Base-by-base conservation (phyloP, 2,888 invertebrate species). In the Uropetala carovei region DNA sequence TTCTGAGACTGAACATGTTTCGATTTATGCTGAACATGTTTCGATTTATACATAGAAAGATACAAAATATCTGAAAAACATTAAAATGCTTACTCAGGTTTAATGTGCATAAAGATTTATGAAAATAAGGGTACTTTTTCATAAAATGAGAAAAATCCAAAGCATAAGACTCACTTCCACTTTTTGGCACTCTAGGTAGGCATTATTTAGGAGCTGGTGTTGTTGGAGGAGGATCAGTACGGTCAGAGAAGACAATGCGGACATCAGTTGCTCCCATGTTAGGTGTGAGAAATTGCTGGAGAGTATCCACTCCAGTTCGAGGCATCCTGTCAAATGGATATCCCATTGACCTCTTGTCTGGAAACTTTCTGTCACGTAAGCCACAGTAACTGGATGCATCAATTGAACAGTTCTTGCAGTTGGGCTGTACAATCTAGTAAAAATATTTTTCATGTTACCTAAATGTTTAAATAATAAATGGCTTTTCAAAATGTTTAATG, bases 351-450 rank as follows among this genome's bases (percentile, higher is more conserved):
- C 97, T 96, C 75, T 96, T 96, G 95, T 98, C 98, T 0, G 98
- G 98, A 95, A 98, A 98, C 94, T 96, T 95, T 92, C 96, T 96
- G 95, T 98, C 97, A 92, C 96, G 96, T 27, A 98, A 95, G 1
- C 98, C 98, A 94, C 98, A 98, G 95, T 96, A 98, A 93, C 97
- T 97, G 92, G 96, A 96, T 0, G 98, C 98, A 94, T 98, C 97
- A 86, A 96, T 96, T 95, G 98, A 98, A 5, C 95, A 94, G 14
- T 92, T 92, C 94, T 68, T 16, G 10, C 68, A 11, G 30, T 89
- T 89, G 9, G 89, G 89, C n/a, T 89, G 89, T 8, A 64, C 43
- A 89, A 89, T 43, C 89, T 89, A 9, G n/a, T n/a, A n/a, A 83
- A 5, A 75, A 43, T 43, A 5, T 43, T 43, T 43, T 43, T 43